Conservation (phyloP, 2,113 vertebrate species). For the Alethe castanea region DNA sequence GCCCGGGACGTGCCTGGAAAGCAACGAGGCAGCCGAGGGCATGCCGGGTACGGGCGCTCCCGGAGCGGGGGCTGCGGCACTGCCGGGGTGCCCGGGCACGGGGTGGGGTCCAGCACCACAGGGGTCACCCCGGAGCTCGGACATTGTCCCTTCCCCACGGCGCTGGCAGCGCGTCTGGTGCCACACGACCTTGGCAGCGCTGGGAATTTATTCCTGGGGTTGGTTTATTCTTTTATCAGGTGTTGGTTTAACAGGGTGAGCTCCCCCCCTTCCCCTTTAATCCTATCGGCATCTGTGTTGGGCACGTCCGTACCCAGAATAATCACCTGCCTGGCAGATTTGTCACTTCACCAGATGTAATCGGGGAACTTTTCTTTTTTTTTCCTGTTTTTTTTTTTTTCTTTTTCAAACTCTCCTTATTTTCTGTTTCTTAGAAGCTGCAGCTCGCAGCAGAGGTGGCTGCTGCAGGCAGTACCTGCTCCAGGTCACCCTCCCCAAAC, state of each 20-base stretch:
- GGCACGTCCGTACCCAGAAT: constrained; percentile 50
- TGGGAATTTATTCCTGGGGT: not conserved
- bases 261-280: constrained; percentile 38
- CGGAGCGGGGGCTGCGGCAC: not conserved
- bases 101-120: fast-evolving
- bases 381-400: not conserved
- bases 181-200: not conserved
- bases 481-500: not conserved
- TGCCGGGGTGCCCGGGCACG: fast-evolving
- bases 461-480: not conserved
- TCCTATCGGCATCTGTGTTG: constrained; percentile 47
- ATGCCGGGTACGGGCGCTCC: constrained; percentile 56
- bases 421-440: constrained; percentile 25
- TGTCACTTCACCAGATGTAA: constrained; percentile 64
- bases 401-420: not conserved
- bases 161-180: not conserved
- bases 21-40: constrained; percentile 55
- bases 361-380: not conserved
- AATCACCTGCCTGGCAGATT: constrained; percentile 63
- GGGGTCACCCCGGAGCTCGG: not conserved
- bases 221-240: constrained; percentile 36
- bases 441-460: not conserved
- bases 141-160: fast-evolving
- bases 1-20: constrained; percentile 70
- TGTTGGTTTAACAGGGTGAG: constrained; percentile 54